Base-by-base conservation (phyloP, 2,797 vertebrate species). In the Notamacropus eugenii region DNA sequence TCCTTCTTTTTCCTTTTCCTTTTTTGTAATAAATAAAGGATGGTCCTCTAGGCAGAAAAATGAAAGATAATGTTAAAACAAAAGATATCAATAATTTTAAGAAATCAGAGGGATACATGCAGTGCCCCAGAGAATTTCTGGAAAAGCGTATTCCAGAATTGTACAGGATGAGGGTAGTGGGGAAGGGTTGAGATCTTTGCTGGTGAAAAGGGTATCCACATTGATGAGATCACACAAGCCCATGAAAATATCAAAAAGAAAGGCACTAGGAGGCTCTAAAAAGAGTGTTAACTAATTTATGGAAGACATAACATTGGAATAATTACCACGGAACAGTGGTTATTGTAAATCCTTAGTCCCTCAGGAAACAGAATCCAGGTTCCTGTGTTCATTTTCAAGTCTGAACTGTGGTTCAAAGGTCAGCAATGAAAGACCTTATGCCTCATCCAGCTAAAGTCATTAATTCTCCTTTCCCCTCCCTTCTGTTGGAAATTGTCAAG, bases 361-460 rank as follows among this genome's bases (percentile, higher is more conserved):
- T 91, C 93, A 97, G 97, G 98, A 96, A 97, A 98, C 97, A 96
- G 96, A 0, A 92, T 57, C 92, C 0, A 46, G 40, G n/a, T 82
- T 82, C 74, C 74, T 46, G 40, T 82, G 97, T 95, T 96, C 93
- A 93, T 31, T 87, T 96, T 74, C 92, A 95, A 97, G 97, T 97
- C 93, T 95, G 97, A 96, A 96, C 96, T 92, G 13, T 97, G 97
- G 97, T 97, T 97, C 97, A 98, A 98, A 98, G 98, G 97, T 98
- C 97, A 98, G 93, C 96, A 95, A 96, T 91, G 96, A 97, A 97
- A 98, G 95, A 50, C 96, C 55, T 13, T 50, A 93, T 98, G 97
- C 97, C 96, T 82, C 93, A 96, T 96, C 52, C 97, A 96, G 97
- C 96, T 93, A 1, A 9, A 98, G 95, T 95, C 92, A 95, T 93